Evolutionary conservation across 2,797 vertebrate species (phyloP).

Genomic region (Anas georgica): DNA sequence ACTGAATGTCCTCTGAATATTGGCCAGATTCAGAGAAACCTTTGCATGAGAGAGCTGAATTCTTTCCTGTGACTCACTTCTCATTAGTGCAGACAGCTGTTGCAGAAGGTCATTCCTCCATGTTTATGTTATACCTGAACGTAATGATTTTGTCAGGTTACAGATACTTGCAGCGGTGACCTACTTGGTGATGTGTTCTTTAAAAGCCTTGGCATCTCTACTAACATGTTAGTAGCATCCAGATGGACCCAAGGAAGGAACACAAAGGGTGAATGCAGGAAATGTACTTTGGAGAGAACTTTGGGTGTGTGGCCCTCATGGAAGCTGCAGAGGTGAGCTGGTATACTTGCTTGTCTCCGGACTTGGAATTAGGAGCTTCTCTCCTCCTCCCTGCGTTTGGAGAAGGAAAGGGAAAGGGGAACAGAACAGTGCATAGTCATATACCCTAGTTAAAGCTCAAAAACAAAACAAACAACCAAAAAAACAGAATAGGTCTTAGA

Average conservation of each 20-base stretch:
- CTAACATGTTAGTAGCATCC: not conserved
- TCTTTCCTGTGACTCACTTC: not conserved
- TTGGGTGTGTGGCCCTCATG: not conserved
- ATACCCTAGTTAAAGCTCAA: not conserved
- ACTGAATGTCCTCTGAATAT: not conserved
- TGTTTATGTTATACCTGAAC: not conserved
- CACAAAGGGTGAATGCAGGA: not conserved
- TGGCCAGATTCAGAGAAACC: not conserved
- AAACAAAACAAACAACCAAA: not conserved
- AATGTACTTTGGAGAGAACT: not conserved
- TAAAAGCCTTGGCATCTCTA: not conserved
- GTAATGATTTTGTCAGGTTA: not conserved
- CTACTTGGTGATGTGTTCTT: not conserved
- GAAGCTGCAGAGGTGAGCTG: not conserved
- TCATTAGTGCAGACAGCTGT: not conserved
- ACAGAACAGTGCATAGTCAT: not conserved
- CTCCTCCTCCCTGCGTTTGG: not conserved
- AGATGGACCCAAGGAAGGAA: not conserved
- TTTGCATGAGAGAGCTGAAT: not conserved
- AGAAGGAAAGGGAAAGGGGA: not conserved
- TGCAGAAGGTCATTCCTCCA: not conserved
- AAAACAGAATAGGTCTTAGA: not conserved
- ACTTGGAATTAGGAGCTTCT: not conserved
- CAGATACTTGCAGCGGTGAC: not conserved
- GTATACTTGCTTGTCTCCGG: not conserved